Base-by-base conservation (phyloP, 2,797 vertebrate species). In the Artibeus jamaicensis region DNA sequence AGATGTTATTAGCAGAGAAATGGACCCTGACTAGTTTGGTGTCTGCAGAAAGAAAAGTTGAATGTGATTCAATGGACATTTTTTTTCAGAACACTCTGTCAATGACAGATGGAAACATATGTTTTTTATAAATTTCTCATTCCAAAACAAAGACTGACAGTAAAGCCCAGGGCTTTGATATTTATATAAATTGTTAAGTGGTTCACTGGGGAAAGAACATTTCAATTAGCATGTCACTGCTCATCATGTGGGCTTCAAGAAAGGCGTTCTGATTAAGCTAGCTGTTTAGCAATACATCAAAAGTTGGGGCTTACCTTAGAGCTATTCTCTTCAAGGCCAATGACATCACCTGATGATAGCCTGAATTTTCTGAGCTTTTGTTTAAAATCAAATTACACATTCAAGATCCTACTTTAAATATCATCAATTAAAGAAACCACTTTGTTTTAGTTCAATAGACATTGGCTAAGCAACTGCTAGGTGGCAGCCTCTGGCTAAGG, bases 211-310 rank as follows among this genome's bases (percentile, higher is more conserved):
- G 98, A 98, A 98, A 99, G 98, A 98, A 99, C 98, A 99, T 99
- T 99, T 99, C 99, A 99, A 99, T 99, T 98, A 98, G 98, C 76
- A 93, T 99, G 99, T 99, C 99, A 99, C 96, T 92, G 98, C 98
- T 98, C 98, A 98, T 99, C 97, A 97, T 88, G 85, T 73, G 74
- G 96, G 90, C 96, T 98, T 97, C 93, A 94, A 59, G 93, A 91
- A 90, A 97, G 97, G 91, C 91, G 37, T 97, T 97, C 94, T 7
- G 42, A 98, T 97, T 97, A 93, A 97, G 79, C 78, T 92, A 67
- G 89, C 93, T 96, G 94, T 93, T 96, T 22, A 97, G 86, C 81
- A 96, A 84, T 79, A 46, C 68, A 93, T 91, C 86, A 96, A 86
- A 96, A 97, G 53, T 96, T 96, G 55, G 93, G 89, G 32, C 97